phyloP scores from a whole-genome alignment of 2,888 invertebrate species.

The Drosophila ezoana region DNA sequence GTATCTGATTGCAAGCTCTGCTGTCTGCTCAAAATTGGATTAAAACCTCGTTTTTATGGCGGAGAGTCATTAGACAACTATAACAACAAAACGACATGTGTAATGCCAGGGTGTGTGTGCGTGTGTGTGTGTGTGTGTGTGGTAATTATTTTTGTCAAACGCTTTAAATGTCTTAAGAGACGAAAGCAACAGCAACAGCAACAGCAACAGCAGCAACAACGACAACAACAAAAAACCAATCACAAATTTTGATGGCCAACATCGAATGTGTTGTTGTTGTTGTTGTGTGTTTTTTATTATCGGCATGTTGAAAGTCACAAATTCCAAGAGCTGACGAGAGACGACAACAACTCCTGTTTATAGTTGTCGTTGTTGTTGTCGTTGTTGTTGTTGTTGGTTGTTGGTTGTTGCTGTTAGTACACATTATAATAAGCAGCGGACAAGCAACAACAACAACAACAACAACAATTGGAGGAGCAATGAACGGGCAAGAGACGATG shows the following conservation, averaged over 20 bases:
- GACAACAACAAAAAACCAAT: constrained; percentile 59
- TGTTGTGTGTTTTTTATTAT: constrained; percentile 48
- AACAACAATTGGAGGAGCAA: constrained; percentile 37
- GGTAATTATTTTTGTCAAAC: constrained; percentile 74
- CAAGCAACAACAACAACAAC: constrained; percentile 35
- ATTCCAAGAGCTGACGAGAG: constrained; percentile 40
- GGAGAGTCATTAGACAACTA: constrained; percentile 58
- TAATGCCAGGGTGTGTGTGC: constrained; percentile 38
- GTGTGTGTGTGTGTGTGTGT: constrained; percentile 41
- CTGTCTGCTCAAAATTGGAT: constrained; percentile 5
- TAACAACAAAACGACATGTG: constrained; percentile 57
- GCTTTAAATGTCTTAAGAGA: constrained; percentile 56
- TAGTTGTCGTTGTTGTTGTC: constrained; percentile 39
- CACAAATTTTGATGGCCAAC: constrained; percentile 71
- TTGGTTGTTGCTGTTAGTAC: constrained; percentile 56
- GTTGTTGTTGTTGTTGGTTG: constrained; percentile 36
- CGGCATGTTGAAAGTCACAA: constrained; percentile 58
- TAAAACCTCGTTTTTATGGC: constrained; percentile 52
- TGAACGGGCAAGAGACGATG: constrained; percentile 27
- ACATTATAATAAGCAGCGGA: constrained; percentile 50
- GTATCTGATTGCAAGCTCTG: constrained; percentile 19
- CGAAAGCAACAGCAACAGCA: constrained; percentile 18
- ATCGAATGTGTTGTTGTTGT: constrained; percentile 54
- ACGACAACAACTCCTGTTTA: constrained; percentile 44
- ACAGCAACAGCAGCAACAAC: constrained; percentile 12